Evolutionary conservation across 2,113 vertebrate species (phyloP).

Genomic region (Microcebus lehilahytsara): DNA sequence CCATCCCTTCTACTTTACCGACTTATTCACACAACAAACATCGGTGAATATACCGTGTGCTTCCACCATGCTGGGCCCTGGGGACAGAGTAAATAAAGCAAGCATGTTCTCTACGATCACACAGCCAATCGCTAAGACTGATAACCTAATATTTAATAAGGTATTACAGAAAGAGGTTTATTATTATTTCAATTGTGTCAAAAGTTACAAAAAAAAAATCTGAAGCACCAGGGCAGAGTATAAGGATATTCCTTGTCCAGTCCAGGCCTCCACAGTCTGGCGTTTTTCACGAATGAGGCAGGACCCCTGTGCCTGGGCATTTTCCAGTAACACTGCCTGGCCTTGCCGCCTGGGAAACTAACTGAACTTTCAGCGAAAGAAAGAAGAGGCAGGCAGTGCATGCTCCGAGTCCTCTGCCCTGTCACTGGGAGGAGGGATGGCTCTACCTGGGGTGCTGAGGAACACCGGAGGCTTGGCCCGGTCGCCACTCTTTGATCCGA

Average conservation of each 20-base stretch:
- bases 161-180: background rate
- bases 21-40: background rate
- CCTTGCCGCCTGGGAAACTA: too few species aligned
- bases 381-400: background rate
- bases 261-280: rapidly evolving
- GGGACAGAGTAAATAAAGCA: background rate
- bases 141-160: background rate
- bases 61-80: background rate
- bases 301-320: background rate
- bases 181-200: background rate
- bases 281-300: background rate
- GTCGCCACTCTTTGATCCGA: rapidly evolving
- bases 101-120: background rate
- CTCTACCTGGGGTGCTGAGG: background rate
- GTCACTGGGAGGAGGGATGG: background rate
- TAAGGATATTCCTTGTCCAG: background rate
- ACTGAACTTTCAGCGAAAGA: background rate
- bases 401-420: background rate
- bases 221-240: background rate
- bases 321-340: background rate
- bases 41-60: background rate
- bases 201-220: background rate
- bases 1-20: background rate
- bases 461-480: background rate
- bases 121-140: too few species aligned